Percentiles rank a stretch among this genome's conserved stretches.
These are phyloP conservation scores for Murina feae DNA, from an alignment of 2,113 vertebrate genomes.

Conservation along the genomic window DNA sequence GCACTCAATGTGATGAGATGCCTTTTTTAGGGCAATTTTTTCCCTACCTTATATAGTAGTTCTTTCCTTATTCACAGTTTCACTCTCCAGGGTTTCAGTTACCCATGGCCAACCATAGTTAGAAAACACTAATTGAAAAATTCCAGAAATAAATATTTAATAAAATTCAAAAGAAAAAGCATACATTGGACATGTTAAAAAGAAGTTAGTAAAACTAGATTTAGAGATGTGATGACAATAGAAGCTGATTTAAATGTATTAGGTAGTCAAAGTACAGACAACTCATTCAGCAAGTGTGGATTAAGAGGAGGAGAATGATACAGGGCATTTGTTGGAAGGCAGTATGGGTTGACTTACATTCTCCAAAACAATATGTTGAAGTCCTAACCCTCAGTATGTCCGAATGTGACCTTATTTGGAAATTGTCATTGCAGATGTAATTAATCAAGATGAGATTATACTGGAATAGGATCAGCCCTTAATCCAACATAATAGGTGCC, in stretches of 20 bases:
- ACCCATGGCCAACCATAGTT: background rate
- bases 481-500: background rate
- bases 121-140: background rate
- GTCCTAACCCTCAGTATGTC: background rate
- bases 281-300: background rate
- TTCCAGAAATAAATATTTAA: background rate
- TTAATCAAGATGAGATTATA: background rate
- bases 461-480: background rate
- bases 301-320: background rate
- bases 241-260: background rate
- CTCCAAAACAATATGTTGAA: background rate
- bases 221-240: background rate
- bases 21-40: background rate
- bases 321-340: background rate
- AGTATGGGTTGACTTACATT: background rate
- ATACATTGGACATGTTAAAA: background rate
- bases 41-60: background rate
- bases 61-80: background rate
- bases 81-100: background rate
- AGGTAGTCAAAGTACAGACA: background rate
- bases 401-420: background rate
- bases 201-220: background rate
- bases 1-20: background rate
- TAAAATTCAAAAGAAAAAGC: background rate
- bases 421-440: background rate